phyloP scores from a whole-genome alignment of 2,113 vertebrate genomes.

The Chelonoidis abingdonii region DNA sequence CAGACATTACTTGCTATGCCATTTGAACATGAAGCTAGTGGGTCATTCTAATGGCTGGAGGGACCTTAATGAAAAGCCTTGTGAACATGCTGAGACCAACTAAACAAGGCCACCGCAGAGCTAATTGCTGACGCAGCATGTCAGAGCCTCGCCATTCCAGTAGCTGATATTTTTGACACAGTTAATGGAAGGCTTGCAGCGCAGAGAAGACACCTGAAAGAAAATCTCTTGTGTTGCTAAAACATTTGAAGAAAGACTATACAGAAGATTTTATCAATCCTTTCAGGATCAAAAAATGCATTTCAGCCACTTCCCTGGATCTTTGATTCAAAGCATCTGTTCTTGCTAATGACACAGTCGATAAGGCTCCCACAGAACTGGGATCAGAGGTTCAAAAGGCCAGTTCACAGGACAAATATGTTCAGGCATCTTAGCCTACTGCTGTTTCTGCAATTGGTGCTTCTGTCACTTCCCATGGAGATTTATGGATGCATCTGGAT shows the following conservation, averaged over 20 bases:
- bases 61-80: slow-evolving; percentile 37
- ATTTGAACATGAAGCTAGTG: slow-evolving; percentile 36
- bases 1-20: neutral
- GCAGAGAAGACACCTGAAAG: slow-evolving; percentile 66
- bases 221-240: slow-evolving; percentile 52
- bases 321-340: slow-evolving; percentile 68
- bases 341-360: slow-evolving; percentile 36
- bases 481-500: slow-evolving; percentile 79
- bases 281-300: slow-evolving; percentile 61
- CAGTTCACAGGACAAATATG: neutral
- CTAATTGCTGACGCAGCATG: slow-evolving; percentile 47
- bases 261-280: slow-evolving; percentile 61
- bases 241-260: slow-evolving; percentile 61
- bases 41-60: slow-evolving; percentile 18
- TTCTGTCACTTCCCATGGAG: slow-evolving; percentile 44
- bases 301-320: slow-evolving; percentile 64
- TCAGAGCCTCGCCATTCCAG: slow-evolving; percentile 17
- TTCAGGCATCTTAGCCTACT: slow-evolving; percentile 61
- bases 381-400: slow-evolving; percentile 60
- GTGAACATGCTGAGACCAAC: slow-evolving; percentile 16
- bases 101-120: slow-evolving; percentile 26
- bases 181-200: slow-evolving; percentile 56
- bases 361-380: slow-evolving; percentile 35
- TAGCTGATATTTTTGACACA: slow-evolving; percentile 39
- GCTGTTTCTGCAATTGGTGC: slow-evolving; percentile 48